Conservation (phyloP, 2,888 invertebrate genomes). For the Drosophila siamana region DNA sequence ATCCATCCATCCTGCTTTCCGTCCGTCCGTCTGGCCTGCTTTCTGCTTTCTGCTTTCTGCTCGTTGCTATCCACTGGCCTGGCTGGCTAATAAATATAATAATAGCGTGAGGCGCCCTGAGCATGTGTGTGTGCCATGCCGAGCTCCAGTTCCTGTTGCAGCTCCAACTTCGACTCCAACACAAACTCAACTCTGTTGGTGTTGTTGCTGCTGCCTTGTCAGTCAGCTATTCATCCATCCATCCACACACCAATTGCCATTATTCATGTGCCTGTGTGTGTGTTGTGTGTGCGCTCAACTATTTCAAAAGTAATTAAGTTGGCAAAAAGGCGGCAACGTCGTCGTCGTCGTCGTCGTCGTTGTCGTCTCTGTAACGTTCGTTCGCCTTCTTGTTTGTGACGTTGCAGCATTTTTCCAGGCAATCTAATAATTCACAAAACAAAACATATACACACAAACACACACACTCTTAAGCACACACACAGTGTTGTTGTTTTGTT, state of each 20-base stretch:
- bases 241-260: constrained; percentile 45
- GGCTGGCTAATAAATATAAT: constrained; percentile 47
- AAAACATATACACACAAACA: constrained; percentile 30
- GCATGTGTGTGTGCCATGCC: constrained; percentile 10
- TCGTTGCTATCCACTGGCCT: no score
- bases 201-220: constrained; percentile 39
- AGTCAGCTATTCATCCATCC: constrained; percentile 26
- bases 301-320: constrained; percentile 79
- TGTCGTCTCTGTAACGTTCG: constrained; percentile 2
- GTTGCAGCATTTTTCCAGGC: constrained; percentile 61
- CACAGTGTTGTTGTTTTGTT: constrained; percentile 17
- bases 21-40: neutral
- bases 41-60: neutral
- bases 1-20: no score
- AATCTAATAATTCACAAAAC: constrained; percentile 72
- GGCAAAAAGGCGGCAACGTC: constrained; percentile 62
- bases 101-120: constrained; percentile 39
- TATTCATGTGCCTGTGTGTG: constrained; percentile 41
- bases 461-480: neutral
- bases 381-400: constrained; percentile 39
- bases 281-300: constrained; percentile 58
- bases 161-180: neutral
- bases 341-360: constrained; percentile 19
- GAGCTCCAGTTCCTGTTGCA: constrained; percentile 8
- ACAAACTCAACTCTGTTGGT: neutral